Conservation (phyloP, 2,888 invertebrate species). For the Mimas tiliae region DNA sequence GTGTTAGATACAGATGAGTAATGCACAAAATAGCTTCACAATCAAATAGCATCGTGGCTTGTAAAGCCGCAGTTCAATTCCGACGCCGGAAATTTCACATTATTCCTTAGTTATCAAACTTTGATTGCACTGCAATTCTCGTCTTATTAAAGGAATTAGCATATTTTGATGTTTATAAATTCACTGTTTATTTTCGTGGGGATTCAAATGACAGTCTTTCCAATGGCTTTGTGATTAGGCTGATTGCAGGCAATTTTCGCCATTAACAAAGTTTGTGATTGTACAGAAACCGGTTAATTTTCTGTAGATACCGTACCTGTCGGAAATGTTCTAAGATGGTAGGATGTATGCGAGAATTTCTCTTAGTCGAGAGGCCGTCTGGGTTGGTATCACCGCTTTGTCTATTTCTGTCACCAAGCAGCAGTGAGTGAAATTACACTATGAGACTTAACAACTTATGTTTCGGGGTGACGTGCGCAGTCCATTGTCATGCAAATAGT, state of each 20-base stretch:
- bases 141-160: constrained; percentile 25
- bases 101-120: constrained; percentile 19
- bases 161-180: constrained; percentile 28
- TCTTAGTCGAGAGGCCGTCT: too few species aligned
- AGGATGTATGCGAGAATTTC: too few species aligned
- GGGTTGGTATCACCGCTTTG: too few species aligned
- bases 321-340: too few species aligned
- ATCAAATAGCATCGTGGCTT: background rate
- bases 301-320: constrained; percentile 30
- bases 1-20: background rate
- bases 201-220: constrained; percentile 38
- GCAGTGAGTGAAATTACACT: too few species aligned
- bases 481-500: too few species aligned
- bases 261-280: constrained; percentile 52
- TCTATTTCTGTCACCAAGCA: too few species aligned
- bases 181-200: constrained; percentile 15
- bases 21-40: background rate
- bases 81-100: constrained; percentile 7
- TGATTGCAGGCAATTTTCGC: constrained; percentile 56
- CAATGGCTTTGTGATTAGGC: constrained; percentile 53
- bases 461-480: too few species aligned
- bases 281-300: constrained; percentile 48
- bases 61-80: background rate
- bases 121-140: constrained; percentile 7
- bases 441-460: too few species aligned